Base-by-base conservation (phyloP, 1,140 invertebrate species). In the Megalonaias nervosa region DNA sequence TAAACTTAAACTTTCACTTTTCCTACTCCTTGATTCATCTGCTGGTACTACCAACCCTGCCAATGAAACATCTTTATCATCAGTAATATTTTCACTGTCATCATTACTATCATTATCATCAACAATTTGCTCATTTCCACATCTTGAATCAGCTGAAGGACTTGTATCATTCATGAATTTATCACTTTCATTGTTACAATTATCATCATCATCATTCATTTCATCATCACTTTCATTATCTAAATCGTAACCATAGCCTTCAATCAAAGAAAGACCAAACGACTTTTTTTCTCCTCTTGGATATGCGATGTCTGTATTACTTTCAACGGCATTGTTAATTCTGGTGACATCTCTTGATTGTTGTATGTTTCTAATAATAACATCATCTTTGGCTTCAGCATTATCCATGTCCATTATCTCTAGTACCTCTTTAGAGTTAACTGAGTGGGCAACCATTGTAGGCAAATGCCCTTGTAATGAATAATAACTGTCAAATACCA, bases 191-290 rank as follows among this genome's bases (percentile, higher is more conserved):
- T 55, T 72, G 31, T 13, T 38, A 62, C 1, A 21, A 68, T 23
- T 6, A n/a, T 11, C 17, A 21, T 67, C n/a, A 75, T 60, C 57
- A 68, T 26, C 4, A 38, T 67, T 9, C 6, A 23, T 31, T 38
- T 67, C 55, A 71, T 77, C 68, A 65, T 58, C 48, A 71, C 58
- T 57, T 57, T 57, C 65, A 58, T 77, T 68, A 60, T 58, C 75
- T 66, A 66, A 58, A 77, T 70, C 68, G 66, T 21, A 48, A 55
- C 31, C 68, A 71, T 21, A 48, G 23, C 31, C n/a, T 58, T 56
- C 56, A 21, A 75, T 17, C 57, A 58, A 65, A 15, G 62, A 13
- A 64, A 65, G 62, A 9, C 62, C 71, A 12, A 16, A 16, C 13
- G 66, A 67, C 16, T 26, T 26, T 4, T 5, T n/a, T 17, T 19